Percentiles rank a stretch among this genome's conserved stretches.
phyloP scores from a whole-genome alignment of 2,888 invertebrate genomes.

The Andrena trimmerana region DNA sequence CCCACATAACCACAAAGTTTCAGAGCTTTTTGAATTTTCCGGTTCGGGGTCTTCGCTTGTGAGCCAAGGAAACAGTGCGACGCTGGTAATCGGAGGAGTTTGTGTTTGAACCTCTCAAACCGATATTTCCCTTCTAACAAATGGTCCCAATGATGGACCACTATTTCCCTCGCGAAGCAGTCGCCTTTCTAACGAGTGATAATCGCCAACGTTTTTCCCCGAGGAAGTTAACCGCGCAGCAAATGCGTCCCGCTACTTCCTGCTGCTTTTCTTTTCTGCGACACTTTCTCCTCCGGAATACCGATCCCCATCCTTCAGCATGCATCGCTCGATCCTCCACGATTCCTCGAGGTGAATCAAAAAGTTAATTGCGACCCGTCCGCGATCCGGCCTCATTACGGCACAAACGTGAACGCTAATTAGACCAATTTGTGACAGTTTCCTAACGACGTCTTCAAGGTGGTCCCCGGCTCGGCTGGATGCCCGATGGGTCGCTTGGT shows the following conservation, averaged over 20 bases:
- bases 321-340: conserved; percentile 17
- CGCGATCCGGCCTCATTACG: conserved; percentile 72
- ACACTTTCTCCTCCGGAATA: conserved; percentile 61
- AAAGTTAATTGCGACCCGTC: conserved; percentile 69
- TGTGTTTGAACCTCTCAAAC: conserved; percentile 35
- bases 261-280: conserved; percentile 27
- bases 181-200: conserved; percentile 58
- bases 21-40: no score
- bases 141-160: conserved; percentile 50
- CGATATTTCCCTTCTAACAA: conserved; percentile 46
- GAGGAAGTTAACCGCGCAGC: conserved; percentile 7
- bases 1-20: no score
- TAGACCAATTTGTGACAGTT: conserved; percentile 77
- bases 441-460: conserved; percentile 73
- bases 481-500: conserved; percentile 36
- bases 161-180: conserved; percentile 53
- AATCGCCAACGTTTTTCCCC: conserved; percentile 37
- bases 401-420: conserved; percentile 74
- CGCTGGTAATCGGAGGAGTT: conserved; percentile 46
- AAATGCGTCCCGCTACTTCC: conserved; percentile 18
- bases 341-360: conserved; percentile 50
- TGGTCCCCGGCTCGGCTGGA: conserved; percentile 61
- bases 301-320: conserved; percentile 1
- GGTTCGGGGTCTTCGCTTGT: not conserved
- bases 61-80: conserved; percentile 61